phyloP scores from a whole-genome alignment of 2,113 vertebrate species.

The Coracopsis vasa region DNA sequence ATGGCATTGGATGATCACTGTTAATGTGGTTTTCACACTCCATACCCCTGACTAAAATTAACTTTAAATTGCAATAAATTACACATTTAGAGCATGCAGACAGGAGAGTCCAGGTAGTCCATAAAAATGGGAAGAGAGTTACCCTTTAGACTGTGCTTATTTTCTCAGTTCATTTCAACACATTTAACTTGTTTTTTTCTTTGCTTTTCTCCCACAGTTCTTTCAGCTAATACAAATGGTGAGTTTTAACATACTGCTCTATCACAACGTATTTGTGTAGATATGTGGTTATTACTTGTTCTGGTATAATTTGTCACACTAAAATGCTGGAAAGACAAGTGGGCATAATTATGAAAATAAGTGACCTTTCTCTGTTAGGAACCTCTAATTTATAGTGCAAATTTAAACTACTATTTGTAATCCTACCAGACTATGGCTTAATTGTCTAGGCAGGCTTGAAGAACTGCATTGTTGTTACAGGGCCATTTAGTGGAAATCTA shows the following conservation, averaged over 20 bases:
- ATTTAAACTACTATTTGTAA: background rate
- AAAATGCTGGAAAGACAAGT: background rate
- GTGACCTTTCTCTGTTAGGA: background rate
- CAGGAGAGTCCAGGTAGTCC: background rate
- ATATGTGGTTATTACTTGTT: background rate
- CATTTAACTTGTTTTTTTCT: background rate
- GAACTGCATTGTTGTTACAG: background rate
- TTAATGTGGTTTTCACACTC: background rate
- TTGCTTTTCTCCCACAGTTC: conserved; percentile 74
- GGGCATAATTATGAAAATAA: background rate
- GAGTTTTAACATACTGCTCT: conserved; percentile 65
- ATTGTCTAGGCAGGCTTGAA: background rate
- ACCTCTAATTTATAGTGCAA: background rate
- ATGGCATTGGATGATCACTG: background rate
- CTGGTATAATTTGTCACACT: background rate
- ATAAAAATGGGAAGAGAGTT: background rate
- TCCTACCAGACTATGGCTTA: background rate
- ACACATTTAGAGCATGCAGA: background rate
- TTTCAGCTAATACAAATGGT: conserved; percentile 89
- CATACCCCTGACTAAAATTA: background rate
- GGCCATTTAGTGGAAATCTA: background rate
- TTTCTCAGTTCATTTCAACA: background rate
- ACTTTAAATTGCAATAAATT: background rate
- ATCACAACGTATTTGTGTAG: background rate
- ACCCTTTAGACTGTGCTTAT: background rate